Percentiles rank a stretch among this genome's conserved stretches.
Conservation (phyloP, 2,113 vertebrate species). For the Phycodurus eques region DNA sequence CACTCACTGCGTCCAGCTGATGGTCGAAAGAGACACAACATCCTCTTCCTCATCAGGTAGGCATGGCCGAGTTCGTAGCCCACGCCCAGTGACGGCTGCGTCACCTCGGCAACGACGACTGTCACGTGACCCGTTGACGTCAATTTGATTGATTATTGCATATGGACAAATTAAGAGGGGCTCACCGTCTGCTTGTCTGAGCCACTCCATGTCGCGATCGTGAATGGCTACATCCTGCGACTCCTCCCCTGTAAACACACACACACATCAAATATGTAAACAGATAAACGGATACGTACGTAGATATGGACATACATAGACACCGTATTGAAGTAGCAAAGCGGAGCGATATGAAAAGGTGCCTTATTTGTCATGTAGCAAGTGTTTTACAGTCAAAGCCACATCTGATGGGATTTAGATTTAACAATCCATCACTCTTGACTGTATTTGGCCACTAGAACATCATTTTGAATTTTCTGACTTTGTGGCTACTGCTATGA, state of each 20-base stretch:
- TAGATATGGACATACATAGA: too few species aligned
- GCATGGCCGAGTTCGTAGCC: constrained; percentile 59
- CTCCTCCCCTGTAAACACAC: constrained; percentile 40
- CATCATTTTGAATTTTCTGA: too few species aligned
- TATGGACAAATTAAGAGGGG: neutral
- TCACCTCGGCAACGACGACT: constrained; percentile 60
- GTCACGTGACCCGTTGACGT: neutral
- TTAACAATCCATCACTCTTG: too few species aligned
- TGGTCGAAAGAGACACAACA: constrained; percentile 58
- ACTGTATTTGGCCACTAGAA: too few species aligned
- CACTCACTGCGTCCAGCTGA: constrained; percentile 49
- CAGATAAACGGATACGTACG: too few species aligned
- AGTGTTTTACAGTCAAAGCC: too few species aligned
- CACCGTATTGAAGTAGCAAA: too few species aligned
- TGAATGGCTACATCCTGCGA: constrained; percentile 36
- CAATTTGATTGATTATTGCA: neutral
- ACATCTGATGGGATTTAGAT: too few species aligned
- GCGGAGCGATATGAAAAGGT: too few species aligned
- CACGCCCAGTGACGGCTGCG: constrained; percentile 59
- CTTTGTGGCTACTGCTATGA: too few species aligned
- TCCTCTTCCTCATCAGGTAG: constrained; percentile 41
- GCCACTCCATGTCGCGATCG: constrained; percentile 53
- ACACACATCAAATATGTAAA: neutral
- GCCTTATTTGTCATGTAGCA: too few species aligned
- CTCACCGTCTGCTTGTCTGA: constrained; percentile 47